Evolutionary conservation across 2,888 invertebrate genomes (phyloP), one percentile per base, ranked within the genome.

Genomic region (Palloptera scutellata): DNA sequence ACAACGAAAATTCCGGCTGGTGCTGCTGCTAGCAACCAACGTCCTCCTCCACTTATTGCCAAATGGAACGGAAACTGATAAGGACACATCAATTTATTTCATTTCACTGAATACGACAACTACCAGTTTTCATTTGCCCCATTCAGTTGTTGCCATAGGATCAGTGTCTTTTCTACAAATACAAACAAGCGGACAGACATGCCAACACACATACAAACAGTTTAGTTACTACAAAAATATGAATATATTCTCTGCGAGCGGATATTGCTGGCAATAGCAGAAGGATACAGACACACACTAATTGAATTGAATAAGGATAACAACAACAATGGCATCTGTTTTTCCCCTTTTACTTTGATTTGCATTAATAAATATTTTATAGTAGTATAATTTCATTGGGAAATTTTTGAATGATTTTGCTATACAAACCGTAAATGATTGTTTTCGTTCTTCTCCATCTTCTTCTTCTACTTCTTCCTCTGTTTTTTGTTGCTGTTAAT

Each of bases 61-160:
- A 65, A 65, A 60, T 65, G 65, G 60, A 48, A 54, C 54, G 65
- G 65, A 65, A 65, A 65, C 54, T 65, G 65, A 65, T 65, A 65
- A 65, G 60, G 20, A 19, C 10, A 43, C 60, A 48, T 60, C 48
- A 45, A 45, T 45, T 48, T 60, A 20, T 48, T 48, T 20, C 43
- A 48, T 17, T 60, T 60, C 60, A 60, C 20, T 60, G 60, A 17
- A 13, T 45, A 48, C 20, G 20, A 48, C 60, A 30, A 13, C 48
- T 30, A 30, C 30, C 30, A 30, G 2, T 30, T 30, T 30, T n/a
- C n/a, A n/a, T n/a, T n/a, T n/a, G n/a, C n/a, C 30, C 30, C 30
- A 30, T 30, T 30, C 30, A 30, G 30, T 30, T 30, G 30, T 30
- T 30, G 30, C 30, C 30, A 30, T 30, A 30, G 30, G 2, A 30